Percentiles rank a stretch among this genome's conserved stretches.
phyloP scores from a whole-genome alignment of 2,113 vertebrate species.

The Maccullochella peelii region DNA sequence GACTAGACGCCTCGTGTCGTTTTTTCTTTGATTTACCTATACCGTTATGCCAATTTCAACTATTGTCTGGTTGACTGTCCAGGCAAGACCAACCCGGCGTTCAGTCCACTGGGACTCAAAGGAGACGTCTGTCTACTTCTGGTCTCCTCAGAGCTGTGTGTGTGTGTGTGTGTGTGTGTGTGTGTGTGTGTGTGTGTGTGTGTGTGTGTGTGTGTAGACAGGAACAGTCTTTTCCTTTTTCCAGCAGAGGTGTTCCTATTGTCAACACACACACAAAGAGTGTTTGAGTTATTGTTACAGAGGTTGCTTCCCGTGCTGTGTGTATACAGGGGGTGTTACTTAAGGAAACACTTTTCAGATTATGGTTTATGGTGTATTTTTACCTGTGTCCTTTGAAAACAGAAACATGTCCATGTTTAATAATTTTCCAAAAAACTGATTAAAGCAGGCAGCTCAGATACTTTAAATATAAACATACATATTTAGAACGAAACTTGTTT shows the following conservation, averaged over 20 bases:
- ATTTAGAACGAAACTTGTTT: background rate
- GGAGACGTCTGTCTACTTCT: background rate
- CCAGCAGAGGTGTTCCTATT: slow-evolving; percentile 3
- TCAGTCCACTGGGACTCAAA: background rate
- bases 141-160: background rate
- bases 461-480: background rate
- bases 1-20: too few species aligned
- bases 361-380: too few species aligned
- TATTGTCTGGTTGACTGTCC: too few species aligned
- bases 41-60: too few species aligned
- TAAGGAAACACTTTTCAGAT: slow-evolving; percentile 35
- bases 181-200: background rate
- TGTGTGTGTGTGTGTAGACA: background rate
- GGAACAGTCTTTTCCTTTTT: slow-evolving; percentile 13
- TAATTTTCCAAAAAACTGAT: slow-evolving; percentile 3
- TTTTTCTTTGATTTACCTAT: too few species aligned
- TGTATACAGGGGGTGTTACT: slow-evolving; percentile 33
- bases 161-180: too few species aligned
- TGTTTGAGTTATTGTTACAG: slow-evolving; percentile 23
- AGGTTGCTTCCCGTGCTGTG: slow-evolving; percentile 32
- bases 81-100: too few species aligned
- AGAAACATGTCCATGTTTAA: background rate
- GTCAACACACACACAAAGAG: slow-evolving; percentile 5
- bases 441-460: slow-evolving; percentile 2
- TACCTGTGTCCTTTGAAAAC: slow-evolving; percentile 28